phyloP scores from a whole-genome alignment of 2,113 vertebrate species.

The Andinoacara biseriatus region DNA sequence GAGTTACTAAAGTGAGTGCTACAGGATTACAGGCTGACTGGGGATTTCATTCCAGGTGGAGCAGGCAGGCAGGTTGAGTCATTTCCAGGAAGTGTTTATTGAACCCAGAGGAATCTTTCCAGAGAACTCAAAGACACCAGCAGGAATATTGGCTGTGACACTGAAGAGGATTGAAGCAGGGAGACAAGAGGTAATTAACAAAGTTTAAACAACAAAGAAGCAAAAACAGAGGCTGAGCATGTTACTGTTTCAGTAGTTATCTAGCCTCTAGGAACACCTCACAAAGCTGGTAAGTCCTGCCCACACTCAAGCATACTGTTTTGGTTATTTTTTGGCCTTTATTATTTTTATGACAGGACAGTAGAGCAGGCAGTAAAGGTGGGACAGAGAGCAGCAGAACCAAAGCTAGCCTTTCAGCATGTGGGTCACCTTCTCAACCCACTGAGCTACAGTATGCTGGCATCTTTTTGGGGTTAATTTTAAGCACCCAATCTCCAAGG shows the following conservation, averaged over 20 bases:
- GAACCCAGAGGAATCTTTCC: not conserved
- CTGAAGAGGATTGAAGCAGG: not conserved
- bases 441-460: not conserved
- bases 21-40: not conserved
- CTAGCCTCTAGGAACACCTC: not conserved
- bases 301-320: not conserved
- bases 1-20: not conserved
- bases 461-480: too few species aligned
- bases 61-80: not conserved
- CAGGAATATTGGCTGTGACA: not conserved
- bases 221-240: not conserved
- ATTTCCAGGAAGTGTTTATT: not conserved
- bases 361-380: not conserved
- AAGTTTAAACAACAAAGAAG: not conserved
- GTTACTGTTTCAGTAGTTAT: not conserved
- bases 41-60: not conserved
- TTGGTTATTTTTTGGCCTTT: not conserved
- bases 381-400: not conserved
- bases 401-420: not conserved
- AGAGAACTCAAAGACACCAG: not conserved
- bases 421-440: not conserved
- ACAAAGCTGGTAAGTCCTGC: not conserved
- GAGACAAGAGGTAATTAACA: not conserved
- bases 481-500: too few species aligned
- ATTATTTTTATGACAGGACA: not conserved